Evolutionary conservation across 2,797 vertebrate species (phyloP).

Genomic region (Tarsius wallacei): DNA sequence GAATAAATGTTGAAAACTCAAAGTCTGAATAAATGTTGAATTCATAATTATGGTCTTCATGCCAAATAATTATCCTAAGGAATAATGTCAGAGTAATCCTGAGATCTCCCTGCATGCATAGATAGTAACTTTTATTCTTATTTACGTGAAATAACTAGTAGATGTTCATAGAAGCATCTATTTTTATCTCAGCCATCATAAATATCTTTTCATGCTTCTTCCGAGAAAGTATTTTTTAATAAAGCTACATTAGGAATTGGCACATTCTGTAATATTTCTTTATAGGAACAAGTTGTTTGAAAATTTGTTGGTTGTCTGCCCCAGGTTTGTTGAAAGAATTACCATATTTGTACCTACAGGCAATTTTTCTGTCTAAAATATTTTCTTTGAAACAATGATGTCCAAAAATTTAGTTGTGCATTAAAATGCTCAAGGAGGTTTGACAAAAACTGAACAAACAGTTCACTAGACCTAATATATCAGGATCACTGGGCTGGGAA

Average conservation of each 20-base stretch:
- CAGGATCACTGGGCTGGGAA: not conserved
- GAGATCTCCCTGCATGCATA: not conserved
- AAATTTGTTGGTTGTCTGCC: constrained; percentile 15
- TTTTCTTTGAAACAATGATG: constrained; percentile 59
- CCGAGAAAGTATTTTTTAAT: constrained; percentile 18
- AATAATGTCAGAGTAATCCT: not conserved
- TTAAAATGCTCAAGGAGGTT: not conserved
- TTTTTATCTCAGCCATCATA: not conserved
- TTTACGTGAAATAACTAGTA: not conserved
- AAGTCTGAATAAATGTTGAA: not conserved
- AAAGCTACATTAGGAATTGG: constrained; percentile 7
- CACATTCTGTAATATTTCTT: not conserved
- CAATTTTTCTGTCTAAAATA: constrained; percentile 18
- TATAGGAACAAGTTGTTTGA: not conserved
- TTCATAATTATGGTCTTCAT: not conserved
- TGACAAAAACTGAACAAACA: constrained; percentile 16
- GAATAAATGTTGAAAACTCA: not conserved
- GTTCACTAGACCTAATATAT: not conserved
- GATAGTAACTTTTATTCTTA: not conserved
- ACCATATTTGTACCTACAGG: not conserved
- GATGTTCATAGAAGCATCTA: not conserved
- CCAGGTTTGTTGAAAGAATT: constrained; percentile 24
- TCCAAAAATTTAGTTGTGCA: constrained; percentile 3
- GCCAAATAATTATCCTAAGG: not conserved
- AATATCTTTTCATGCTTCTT: not conserved